Conservation (phyloP, 2,113 vertebrate genomes). For the Channa argus region DNA sequence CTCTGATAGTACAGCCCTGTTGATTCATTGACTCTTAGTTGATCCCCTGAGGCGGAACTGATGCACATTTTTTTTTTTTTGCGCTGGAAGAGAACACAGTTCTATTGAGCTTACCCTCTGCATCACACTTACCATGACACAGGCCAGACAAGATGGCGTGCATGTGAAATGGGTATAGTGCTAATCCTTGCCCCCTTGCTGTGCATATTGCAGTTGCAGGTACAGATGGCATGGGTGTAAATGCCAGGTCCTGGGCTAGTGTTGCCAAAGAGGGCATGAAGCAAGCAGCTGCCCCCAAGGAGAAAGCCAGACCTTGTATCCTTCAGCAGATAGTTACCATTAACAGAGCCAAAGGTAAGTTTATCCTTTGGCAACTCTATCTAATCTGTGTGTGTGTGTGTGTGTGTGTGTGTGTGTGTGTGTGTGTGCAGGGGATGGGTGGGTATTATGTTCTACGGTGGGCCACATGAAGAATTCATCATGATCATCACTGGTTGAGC, state of each 20-base stretch:
- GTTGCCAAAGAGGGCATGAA: slow-evolving; percentile 68
- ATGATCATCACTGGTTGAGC: slow-evolving; percentile 25
- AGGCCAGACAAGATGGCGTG: slow-evolving; percentile 36
- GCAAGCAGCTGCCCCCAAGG: slow-evolving; percentile 65
- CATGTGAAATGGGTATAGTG: slow-evolving; percentile 33
- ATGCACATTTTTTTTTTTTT: slow-evolving; percentile 11
- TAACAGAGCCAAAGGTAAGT: slow-evolving; percentile 66
- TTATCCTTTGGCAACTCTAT: slow-evolving; percentile 50
- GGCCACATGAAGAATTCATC: slow-evolving; percentile 65
- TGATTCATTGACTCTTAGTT: slow-evolving; percentile 61
- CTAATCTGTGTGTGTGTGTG: not conserved
- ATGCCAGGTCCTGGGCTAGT: slow-evolving; percentile 56
- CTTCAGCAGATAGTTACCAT: slow-evolving; percentile 47
- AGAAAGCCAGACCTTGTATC: slow-evolving; percentile 64
- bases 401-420: no score
- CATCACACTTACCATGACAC: slow-evolving; percentile 40
- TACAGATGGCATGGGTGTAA: slow-evolving; percentile 61
- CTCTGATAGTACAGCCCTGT: slow-evolving; percentile 38
- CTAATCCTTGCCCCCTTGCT: slow-evolving; percentile 42
- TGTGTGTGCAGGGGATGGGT: not conserved
- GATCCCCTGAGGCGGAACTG: slow-evolving; percentile 35
- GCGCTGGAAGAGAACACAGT: slow-evolving; percentile 21
- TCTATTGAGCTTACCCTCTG: slow-evolving; percentile 39
- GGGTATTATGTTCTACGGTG: slow-evolving; percentile 44
- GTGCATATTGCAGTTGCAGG: slow-evolving; percentile 62